Evolutionary conservation across 2,888 invertebrate genomes (phyloP), one percentile per base, ranked within the genome.

Genomic region (Nephrotoma appendiculata): DNA sequence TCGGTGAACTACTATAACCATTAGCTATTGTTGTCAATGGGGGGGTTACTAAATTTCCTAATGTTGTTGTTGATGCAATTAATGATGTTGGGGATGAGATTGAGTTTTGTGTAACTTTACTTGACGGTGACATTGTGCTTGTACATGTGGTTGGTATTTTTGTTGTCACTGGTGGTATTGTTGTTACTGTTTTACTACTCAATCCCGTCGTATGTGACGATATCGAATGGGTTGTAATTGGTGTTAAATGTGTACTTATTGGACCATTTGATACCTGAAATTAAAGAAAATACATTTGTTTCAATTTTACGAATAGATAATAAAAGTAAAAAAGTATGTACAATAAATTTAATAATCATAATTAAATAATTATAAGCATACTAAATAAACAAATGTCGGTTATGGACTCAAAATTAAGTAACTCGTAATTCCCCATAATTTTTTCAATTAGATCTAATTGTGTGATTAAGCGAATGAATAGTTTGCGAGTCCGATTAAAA

Each of bases 241-340:
- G 88, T 88, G 90, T 88, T 87, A 90, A 88, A 88, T 90, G 90
- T 88, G 90, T 89, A 88, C 89, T 90, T 89, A 90, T 89, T 87
- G 90, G 89, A 89, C 90, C 90, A 88, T 90, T 90, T 88, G 90
- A 89, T 87, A 90, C 89, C 90, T 90, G 88, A 87, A 90, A 87
- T 87, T 86, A 86, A 52, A 86, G 19, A 88, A 87, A 19, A 48
- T 19, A 85, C 43, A 83, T 11, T 48, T 7, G 71, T 7, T 71
- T 71, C 12, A 71, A 48, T 48, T 11, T 48, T n/a, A 12, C 3
- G 48, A 4, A 12, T 3, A 48, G 1, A 48, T 48, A 48, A 3
- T 48, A 48, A 48, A 12, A 2, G 2, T 48, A 48, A 3, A 48
- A 3, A 48, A 3, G 0, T 12, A 12, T 48, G n/a, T 48, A 11